These are phyloP conservation scores for Atta texana DNA, from an alignment of 1,140 invertebrate genomes.

Conservation along the genomic window DNA sequence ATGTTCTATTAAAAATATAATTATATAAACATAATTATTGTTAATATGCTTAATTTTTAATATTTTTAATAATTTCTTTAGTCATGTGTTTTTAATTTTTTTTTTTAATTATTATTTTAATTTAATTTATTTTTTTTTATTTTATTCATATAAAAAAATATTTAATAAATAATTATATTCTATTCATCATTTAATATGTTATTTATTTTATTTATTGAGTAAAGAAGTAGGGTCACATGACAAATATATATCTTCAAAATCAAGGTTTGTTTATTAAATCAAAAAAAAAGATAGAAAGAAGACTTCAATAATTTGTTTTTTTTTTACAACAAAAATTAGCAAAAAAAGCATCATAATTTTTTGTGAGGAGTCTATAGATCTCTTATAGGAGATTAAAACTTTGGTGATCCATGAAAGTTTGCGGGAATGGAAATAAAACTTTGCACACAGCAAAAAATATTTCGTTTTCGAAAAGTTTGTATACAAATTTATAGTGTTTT, in stretches of 20 bases:
- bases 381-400: background rate
- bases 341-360: background rate
- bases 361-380: background rate
- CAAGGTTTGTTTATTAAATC: background rate
- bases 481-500: background rate
- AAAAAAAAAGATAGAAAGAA: background rate
- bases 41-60: background rate
- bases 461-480: background rate
- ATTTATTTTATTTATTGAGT: background rate
- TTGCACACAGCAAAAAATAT: background rate
- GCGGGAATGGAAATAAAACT: background rate
- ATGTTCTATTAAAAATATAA: background rate
- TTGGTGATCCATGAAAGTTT: background rate
- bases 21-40: background rate
- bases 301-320: background rate
- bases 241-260: background rate
- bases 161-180: background rate
- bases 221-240: background rate
- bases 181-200: background rate
- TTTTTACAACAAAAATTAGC: background rate
- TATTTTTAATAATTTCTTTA: constrained; percentile 15
- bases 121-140: background rate
- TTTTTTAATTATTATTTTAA: background rate
- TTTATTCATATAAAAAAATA: background rate
- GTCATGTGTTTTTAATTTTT: too few species aligned